Evolutionary conservation across 2,888 invertebrate genomes (phyloP).

Genomic region (Brenthis ino): DNA sequence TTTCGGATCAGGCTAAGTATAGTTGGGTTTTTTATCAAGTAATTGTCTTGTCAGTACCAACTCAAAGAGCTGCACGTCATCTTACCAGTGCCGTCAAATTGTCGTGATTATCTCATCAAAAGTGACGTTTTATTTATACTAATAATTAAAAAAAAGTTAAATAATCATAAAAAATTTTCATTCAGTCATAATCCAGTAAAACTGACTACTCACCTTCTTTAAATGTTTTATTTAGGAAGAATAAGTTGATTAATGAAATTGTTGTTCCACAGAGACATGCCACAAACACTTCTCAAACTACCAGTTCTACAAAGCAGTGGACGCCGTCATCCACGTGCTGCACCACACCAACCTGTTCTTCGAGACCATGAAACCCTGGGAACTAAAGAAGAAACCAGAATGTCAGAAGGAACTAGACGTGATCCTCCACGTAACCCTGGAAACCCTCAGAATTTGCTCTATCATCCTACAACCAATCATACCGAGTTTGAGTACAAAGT

Average conservation of each 20-base stretch:
- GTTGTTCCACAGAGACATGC: slow-evolving; percentile 80
- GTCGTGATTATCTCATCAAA: too few species aligned
- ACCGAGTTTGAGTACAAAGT: slow-evolving; percentile 85
- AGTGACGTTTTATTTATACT: too few species aligned
- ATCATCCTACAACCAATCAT: slow-evolving; percentile 93
- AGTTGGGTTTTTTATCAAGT: too few species aligned
- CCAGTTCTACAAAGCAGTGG: slow-evolving; percentile 92
- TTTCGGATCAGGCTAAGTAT: too few species aligned
- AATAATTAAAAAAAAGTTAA: too few species aligned
- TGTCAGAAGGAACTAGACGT: slow-evolving; percentile 84
- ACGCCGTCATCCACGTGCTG: slow-evolving; percentile 87
- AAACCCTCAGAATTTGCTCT: slow-evolving; percentile 87
- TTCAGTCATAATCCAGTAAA: neutral
- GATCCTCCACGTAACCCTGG: slow-evolving; percentile 91
- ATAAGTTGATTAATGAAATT: neutral
- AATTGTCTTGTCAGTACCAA: too few species aligned
- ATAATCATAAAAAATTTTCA: too few species aligned
- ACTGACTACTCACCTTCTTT: too few species aligned
- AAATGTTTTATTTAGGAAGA: neutral
- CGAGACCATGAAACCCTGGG: slow-evolving; percentile 94
- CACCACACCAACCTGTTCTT: slow-evolving; percentile 93
- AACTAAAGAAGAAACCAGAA: slow-evolving; percentile 84
- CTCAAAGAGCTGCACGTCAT: too few species aligned
- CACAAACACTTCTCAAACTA: slow-evolving; percentile 86
- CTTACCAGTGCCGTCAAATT: too few species aligned